These are phyloP conservation scores for Hyphantria cunea DNA, from an alignment of 1,140 invertebrate species.

Conservation along the genomic window DNA sequence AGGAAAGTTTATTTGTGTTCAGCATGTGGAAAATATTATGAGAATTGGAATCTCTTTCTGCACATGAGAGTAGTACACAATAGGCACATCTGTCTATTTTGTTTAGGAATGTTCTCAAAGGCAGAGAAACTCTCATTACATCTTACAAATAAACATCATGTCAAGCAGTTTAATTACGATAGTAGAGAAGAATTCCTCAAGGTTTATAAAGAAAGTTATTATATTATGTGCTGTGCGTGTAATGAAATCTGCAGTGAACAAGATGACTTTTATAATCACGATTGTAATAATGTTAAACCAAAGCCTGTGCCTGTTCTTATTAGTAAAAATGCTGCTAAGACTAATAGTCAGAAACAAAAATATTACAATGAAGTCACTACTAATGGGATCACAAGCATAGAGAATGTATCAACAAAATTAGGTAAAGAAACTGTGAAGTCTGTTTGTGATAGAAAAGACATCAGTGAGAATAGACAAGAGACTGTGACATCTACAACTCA, in stretches of 20 bases:
- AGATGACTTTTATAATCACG: slow-evolving; percentile 88
- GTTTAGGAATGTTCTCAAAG: slow-evolving; percentile 89
- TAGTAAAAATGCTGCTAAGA: slow-evolving; percentile 66
- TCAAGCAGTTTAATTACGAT: slow-evolving; percentile 85
- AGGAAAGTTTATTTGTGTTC: slow-evolving; percentile 90
- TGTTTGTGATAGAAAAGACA: slow-evolving; percentile 55
- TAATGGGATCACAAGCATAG: slow-evolving; percentile 53
- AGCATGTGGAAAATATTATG: slow-evolving; percentile 90
- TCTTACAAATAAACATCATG: slow-evolving; percentile 88
- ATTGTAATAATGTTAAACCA: slow-evolving; percentile 82
- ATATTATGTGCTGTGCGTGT: slow-evolving; percentile 90
- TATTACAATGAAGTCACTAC: slow-evolving; percentile 46
- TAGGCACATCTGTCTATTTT: slow-evolving; percentile 89
- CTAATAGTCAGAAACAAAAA: slow-evolving; percentile 63
- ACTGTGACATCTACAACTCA: slow-evolving; percentile 48
- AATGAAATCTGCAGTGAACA: slow-evolving; percentile 87
- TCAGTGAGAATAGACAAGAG: slow-evolving; percentile 53
- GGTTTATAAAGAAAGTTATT: slow-evolving; percentile 85
- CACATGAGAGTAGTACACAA: slow-evolving; percentile 91
- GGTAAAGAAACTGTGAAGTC: slow-evolving; percentile 23
- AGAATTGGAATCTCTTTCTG: slow-evolving; percentile 91
- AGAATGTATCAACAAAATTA: slow-evolving; percentile 37
- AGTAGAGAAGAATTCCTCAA: slow-evolving; percentile 85
- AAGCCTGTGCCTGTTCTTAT: slow-evolving; percentile 75
- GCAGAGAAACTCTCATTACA: slow-evolving; percentile 90